These are phyloP conservation scores for Sander lucioperca DNA, from an alignment of 2,113 vertebrate species.

Conservation along the genomic window DNA sequence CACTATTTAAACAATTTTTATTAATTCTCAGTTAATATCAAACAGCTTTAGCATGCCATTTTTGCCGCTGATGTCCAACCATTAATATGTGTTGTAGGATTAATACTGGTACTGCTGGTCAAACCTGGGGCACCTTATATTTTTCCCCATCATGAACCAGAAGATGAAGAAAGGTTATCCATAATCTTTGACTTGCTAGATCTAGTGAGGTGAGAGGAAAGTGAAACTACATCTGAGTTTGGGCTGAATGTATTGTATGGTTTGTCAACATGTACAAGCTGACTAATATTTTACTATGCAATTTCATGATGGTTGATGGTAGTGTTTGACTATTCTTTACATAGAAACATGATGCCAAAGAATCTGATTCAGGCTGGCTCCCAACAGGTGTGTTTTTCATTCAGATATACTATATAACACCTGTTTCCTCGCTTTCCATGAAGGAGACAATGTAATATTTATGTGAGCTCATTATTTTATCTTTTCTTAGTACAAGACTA, in stretches of 20 bases:
- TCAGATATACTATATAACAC: too few relatives aligned
- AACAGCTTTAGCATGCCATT: too few relatives aligned
- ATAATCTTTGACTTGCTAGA: background rate
- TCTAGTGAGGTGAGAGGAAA: background rate
- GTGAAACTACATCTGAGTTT: background rate
- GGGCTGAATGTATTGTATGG: background rate
- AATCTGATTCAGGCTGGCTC: conserved; percentile 1
- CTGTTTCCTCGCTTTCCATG: background rate
- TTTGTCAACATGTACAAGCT: background rate
- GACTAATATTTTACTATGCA: background rate
- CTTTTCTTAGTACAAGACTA: conserved; percentile 12
- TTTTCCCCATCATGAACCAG: fast-evolving
- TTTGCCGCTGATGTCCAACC: background rate
- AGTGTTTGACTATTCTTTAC: background rate
- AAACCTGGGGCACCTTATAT: background rate
- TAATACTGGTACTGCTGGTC: background rate
- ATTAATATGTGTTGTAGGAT: background rate
- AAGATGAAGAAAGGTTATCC: fast-evolving
- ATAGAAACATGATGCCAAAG: background rate
- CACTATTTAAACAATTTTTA: too few relatives aligned
- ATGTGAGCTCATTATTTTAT: background rate
- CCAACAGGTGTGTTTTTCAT: conserved; percentile 7
- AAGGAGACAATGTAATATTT: background rate
- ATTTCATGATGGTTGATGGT: too few relatives aligned
- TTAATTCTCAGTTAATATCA: too few relatives aligned